Base-by-base conservation (phyloP, 2,113 vertebrate genomes). In the Alethe castanea region DNA sequence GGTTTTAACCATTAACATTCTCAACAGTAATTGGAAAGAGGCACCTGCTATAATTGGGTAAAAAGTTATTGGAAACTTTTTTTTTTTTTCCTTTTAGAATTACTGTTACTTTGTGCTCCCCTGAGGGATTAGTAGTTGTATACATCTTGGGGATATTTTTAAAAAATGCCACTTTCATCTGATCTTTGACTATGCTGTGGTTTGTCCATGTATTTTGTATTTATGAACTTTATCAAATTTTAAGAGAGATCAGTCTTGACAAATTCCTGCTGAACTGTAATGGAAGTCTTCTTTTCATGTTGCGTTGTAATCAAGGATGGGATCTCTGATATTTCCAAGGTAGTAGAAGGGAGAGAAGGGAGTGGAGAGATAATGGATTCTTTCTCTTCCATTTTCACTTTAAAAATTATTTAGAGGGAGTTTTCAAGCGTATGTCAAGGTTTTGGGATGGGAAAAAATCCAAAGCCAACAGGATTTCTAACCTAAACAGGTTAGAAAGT, bases 11-110 rank as follows among this genome's bases (percentile, higher is more conserved):
- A 64, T 87, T 94, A 74, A 86, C 54, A 59, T 70, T 74, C 81
- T 93, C 71, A 54, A 56, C 24, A 40, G 59, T 79, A 90, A 59
- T 62, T 86, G 91, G 95, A 96, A 97, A 96, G 93, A 86, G 76
- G 25, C 59, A 93, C 29, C 74, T 87, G 25, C 57, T 79, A 2
- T 81, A 35, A 88, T 53, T 74, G 83, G 61, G 64, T 88, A 80
- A 84, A 91, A 94, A 79, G 65, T 65, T 93, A 78, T 11, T 81
- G 50, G 80, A 96, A 92, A 85, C 73, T 70, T 92, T 19, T 92
- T 19, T 50, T 92, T 85, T 77, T 70, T 35, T 35, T n/a, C n/a
- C 45, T 94, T 86, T 81, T 81, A 86, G 83, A 86, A 67, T 64
- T 84, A 53, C 26, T 91, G 45, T 92, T 79, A 36, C 42, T 28